phyloP scores from a whole-genome alignment of 2,797 vertebrate species.

The Lutjanus campechanus region DNA sequence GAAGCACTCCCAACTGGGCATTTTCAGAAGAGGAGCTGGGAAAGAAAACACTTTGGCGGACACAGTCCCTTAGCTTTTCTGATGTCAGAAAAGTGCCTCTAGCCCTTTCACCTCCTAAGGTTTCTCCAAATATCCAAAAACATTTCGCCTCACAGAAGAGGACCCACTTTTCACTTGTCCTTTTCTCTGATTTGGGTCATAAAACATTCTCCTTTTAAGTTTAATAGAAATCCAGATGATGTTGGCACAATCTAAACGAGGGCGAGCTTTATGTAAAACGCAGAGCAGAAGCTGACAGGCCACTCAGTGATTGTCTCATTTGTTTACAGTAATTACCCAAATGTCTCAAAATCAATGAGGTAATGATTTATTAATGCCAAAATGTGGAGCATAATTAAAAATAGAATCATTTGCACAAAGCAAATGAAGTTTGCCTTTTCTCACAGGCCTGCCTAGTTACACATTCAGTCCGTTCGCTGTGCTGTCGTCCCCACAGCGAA shows the following conservation, averaged over 20 bases:
- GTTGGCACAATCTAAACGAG: constrained; percentile 12
- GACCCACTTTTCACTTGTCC: background rate
- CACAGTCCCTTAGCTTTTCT: too few species aligned
- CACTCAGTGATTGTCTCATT: constrained; percentile 51
- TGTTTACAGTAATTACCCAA: constrained; percentile 70
- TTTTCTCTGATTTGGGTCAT: background rate
- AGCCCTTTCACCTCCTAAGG: background rate
- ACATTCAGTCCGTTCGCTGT: constrained; percentile 26
- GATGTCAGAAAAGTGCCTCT: background rate
- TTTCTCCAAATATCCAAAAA: background rate
- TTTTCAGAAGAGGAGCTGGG: too few species aligned
- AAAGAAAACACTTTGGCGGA: too few species aligned
- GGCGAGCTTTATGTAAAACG: constrained; percentile 28
- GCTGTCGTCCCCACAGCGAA: constrained; percentile 2
- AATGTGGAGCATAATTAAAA: constrained; percentile 57
- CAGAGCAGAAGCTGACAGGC: constrained; percentile 27
- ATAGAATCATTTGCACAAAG: constrained; percentile 46
- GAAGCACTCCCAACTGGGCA: too few species aligned
- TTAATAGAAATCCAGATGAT: constrained; percentile 17
- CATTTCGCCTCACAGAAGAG: background rate
- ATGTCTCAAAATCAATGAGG: constrained; percentile 61
- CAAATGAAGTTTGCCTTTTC: constrained; percentile 38
- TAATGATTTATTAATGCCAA: constrained; percentile 65
- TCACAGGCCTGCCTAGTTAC: constrained; percentile 14
- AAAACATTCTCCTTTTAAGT: background rate